Percentiles rank a stretch among this genome's conserved stretches.
Evolutionary conservation across 2,113 vertebrate species (phyloP).

Genomic region (Scytalopus superciliaris): DNA sequence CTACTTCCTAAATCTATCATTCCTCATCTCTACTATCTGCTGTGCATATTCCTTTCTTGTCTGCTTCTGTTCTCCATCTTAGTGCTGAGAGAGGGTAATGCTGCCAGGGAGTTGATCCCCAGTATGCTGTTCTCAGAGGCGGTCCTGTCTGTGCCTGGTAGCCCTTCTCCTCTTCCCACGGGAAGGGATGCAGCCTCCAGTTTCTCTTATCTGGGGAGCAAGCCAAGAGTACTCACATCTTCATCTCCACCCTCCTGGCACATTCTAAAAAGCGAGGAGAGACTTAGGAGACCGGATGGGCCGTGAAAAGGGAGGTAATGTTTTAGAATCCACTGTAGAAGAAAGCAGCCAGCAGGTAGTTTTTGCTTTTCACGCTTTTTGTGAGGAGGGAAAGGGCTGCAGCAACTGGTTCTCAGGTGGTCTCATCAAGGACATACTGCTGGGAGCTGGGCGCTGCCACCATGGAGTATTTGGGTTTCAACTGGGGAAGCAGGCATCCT

Average conservation of each 20-base stretch:
- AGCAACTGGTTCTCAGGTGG: not conserved
- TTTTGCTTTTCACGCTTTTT: not conserved
- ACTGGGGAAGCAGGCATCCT: not conserved
- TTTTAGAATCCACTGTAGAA: not conserved
- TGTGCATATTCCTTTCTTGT: not conserved
- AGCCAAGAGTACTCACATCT: not conserved
- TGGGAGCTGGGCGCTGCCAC: not conserved
- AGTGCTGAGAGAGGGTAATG: not conserved
- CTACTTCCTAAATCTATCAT: not conserved
- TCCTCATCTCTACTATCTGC: not conserved
- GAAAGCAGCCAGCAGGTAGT: not conserved
- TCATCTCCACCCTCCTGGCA: not conserved
- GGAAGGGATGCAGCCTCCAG: not conserved
- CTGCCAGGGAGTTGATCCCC: not conserved
- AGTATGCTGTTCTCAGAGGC: not conserved
- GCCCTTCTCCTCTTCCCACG: not conserved
- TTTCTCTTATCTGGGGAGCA: not conserved
- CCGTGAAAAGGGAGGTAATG: not conserved
- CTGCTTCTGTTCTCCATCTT: not conserved
- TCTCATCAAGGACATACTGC: rapidly evolving
- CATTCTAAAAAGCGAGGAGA: not conserved
- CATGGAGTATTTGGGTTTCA: not conserved
- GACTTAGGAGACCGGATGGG: not conserved
- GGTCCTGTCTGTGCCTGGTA: not conserved
- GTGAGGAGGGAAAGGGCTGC: not conserved